Evolutionary conservation across 2,888 invertebrate genomes (phyloP), one percentile per base, ranked within the genome.

Genomic region (Lutraria lutraria): DNA sequence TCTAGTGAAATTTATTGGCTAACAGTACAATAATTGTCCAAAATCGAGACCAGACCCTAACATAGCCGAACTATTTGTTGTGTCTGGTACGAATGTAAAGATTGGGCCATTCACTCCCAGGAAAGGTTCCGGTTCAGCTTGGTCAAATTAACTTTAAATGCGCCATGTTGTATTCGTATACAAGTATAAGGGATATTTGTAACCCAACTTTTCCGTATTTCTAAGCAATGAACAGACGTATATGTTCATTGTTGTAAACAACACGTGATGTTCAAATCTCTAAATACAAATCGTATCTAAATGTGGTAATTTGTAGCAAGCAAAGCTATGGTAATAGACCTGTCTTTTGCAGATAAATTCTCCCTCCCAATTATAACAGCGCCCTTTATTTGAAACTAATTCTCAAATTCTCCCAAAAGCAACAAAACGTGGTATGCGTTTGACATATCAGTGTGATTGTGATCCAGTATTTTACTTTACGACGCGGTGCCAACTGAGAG

Each of bases 391-490:
- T 76, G 76, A 53, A 81, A 54, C 31, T 43, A 68, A 81, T 68
- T 84, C 88, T 85, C 68, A 34, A 72, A 85, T 81, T 84, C 84
- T 81, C 87, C 76, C 68, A 60, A 81, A 83, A 80, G 53, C 83
- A 84, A 56, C 43, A n/a, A 15, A 54, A 43, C 83, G 25, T 84
- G 56, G 83, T 84, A 84, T 88, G 88, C 83, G 54, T 63, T 81
- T 88, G 88, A 88, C 88, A 88, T 63, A 53, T 88, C 54, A n/a
- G 84, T 25, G 43, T 54, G 84, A 68, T 80, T n/a, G 43, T 13
- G 85, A 85, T 72, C 81, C 63, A 52, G 79, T 68, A 53, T 60
- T 63, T 52, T 81, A 54, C 83, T 56, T 85, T 81, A 85, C 29
- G 81, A 85, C 43, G 34, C 10, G 88, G 52, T 13, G 25, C 84